phyloP scores from a whole-genome alignment of 1,140 invertebrate species.

The Parapsyche elsis region DNA sequence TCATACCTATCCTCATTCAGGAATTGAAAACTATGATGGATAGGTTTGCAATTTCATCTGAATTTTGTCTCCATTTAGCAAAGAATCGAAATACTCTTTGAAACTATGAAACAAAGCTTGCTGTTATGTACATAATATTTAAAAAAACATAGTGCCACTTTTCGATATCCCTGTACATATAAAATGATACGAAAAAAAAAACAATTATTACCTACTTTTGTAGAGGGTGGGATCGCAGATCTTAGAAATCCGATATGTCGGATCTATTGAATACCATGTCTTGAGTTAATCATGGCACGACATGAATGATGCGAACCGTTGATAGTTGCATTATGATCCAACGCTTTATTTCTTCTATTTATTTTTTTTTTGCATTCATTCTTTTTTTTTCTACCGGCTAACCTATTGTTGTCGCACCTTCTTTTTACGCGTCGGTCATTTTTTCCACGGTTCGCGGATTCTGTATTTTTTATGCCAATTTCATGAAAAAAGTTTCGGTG shows the following conservation, averaged over 20 bases:
- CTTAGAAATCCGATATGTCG: conserved; percentile 28
- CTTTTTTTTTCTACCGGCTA: neutral
- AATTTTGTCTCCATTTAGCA: too few relatives aligned
- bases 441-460: neutral
- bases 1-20: too few relatives aligned
- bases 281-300: conserved; percentile 32
- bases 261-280: conserved; percentile 30
- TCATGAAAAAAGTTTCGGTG: too few relatives aligned
- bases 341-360: neutral
- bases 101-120: too few relatives aligned
- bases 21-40: too few relatives aligned
- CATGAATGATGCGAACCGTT: conserved; percentile 29
- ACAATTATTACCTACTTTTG: neutral
- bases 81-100: too few relatives aligned
- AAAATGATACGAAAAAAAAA: neutral
- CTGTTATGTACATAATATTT: too few relatives aligned
- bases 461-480: neutral
- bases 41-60: too few relatives aligned
- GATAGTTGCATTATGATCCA: conserved; percentile 29
- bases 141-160: too few relatives aligned
- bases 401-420: conserved; percentile 17
- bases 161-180: too few relatives aligned
- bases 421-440: conserved; percentile 13
- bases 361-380: neutral
- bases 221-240: conserved; percentile 8